Base-by-base conservation (phyloP, 2,888 invertebrate genomes). In the Lepidochitona cinerea region DNA sequence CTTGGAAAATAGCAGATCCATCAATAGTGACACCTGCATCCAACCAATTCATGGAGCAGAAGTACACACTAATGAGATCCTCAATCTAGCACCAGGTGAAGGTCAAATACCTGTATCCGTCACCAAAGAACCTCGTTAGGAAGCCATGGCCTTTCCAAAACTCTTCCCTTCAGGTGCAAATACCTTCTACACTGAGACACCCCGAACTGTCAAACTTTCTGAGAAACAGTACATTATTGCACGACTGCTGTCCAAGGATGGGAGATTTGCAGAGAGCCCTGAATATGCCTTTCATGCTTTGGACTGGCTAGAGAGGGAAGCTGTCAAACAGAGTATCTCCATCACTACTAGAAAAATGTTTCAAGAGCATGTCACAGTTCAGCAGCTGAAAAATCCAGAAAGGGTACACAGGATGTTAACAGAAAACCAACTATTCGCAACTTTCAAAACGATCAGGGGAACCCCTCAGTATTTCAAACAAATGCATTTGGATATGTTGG, bases 401-500 rank as follows among this genome's bases (percentile, higher is more conserved):
- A 37, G 36, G 6, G 7, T 68, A 6, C n/a, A 33, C 7, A n/a
- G 23, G 7, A 12, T 35, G 18, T 64, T 69, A n/a, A 68, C 18
- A 7, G n/a, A 53, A n/a, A 18, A 68, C 9, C 18, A 37, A 26
- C 0, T 77, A 33, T 72, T 69, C 64, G 53, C 72, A n/a, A 59
- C 75, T 23, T 75, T 75, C 33, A 77, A 73, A 64, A 68, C 18
- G 14, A 54, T 75, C 1, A 64, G 77, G 5, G 77, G 69, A 1
- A 54, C 77, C 33, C 71, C 75, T 14, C 75, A 77, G 52, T 77
- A 77, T 69, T 73, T 64, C 37, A 67, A 78, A 23, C 66, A 74
- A 69, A 75, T 77, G 75, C 75, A 77, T 33, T 66, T 72, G 37
- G 77, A 79, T 41, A 75, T 75, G 75, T 67, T 79, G 35, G 76